phyloP scores from a whole-genome alignment of 2,797 vertebrate genomes.

The Ptychobarbus kaznakovi region DNA sequence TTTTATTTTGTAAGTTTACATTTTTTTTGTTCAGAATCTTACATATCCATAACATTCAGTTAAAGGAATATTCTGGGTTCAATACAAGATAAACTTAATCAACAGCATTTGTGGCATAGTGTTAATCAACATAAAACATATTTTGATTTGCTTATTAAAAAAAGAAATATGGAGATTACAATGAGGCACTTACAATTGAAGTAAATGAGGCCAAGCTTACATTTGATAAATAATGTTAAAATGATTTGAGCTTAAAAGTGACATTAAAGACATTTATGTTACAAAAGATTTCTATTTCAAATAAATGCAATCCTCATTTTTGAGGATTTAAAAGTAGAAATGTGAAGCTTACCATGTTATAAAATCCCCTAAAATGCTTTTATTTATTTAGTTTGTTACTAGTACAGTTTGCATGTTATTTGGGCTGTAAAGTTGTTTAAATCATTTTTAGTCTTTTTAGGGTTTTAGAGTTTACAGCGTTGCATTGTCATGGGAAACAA shows the following conservation, averaged over 20 bases:
- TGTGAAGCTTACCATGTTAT: neutral
- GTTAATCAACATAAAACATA: neutral
- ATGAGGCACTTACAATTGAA: neutral
- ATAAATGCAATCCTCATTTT: no score
- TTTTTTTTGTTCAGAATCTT: neutral
- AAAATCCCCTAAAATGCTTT: neutral
- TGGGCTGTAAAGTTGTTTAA: neutral
- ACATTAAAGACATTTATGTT: neutral
- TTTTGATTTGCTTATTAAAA: neutral
- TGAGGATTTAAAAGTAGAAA: neutral
- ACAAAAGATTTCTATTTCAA: neutral
- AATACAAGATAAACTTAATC: neutral
- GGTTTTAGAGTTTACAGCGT: neutral
- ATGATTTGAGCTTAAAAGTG: neutral
- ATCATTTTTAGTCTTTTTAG: neutral
- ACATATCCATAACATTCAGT: slow-evolving; percentile 44
- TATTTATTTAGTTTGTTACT: neutral
- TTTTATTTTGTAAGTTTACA: no score
- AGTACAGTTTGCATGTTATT: neutral
- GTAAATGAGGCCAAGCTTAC: neutral
- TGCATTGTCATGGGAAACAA: neutral
- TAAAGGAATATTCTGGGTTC: slow-evolving; percentile 5
- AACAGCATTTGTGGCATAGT: neutral
- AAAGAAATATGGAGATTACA: no score
- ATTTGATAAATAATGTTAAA: neutral